A percentile compares a stretch with the other conserved stretches of the same genome.
These are phyloP conservation scores for Drosophila baimaii DNA, from an alignment of 1,140 invertebrate genomes.

Conservation along the genomic window DNA sequence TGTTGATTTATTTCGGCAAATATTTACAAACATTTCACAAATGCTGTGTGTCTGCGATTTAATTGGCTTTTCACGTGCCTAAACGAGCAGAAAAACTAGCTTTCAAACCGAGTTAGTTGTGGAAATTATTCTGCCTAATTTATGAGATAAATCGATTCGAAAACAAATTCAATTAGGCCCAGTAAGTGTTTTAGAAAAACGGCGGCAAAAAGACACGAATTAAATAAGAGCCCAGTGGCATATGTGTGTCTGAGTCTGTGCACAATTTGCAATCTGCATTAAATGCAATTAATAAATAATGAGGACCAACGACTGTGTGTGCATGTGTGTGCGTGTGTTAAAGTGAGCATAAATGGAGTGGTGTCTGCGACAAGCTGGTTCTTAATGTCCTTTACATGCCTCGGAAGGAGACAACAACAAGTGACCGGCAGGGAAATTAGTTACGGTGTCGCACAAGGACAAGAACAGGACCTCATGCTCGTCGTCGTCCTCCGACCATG, in stretches of 20 bases:
- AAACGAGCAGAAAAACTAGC: neutral
- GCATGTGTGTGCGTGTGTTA: slow-evolving; percentile 6
- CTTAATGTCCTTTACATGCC: slow-evolving; percentile 22
- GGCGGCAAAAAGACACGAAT: neutral
- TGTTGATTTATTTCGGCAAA: slow-evolving; percentile 27
- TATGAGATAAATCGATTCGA: slow-evolving; percentile 21
- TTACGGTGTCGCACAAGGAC: slow-evolving; percentile 56
- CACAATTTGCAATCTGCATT: slow-evolving; percentile 43
- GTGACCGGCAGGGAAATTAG: slow-evolving; percentile 57
- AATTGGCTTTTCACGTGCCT: slow-evolving; percentile 22
- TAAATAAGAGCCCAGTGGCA: slow-evolving; percentile 1
- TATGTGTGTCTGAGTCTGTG: slow-evolving; percentile 3
- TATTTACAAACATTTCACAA: slow-evolving; percentile 13
- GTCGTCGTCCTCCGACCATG: slow-evolving; percentile 10
- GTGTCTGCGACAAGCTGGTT: slow-evolving; percentile 32
- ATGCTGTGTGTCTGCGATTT: slow-evolving; percentile 6
- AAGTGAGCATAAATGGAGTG: slow-evolving; percentile 19
- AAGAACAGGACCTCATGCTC: slow-evolving; percentile 7
- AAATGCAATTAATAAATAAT: slow-evolving; percentile 57
- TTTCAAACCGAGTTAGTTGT: slow-evolving; percentile 26
- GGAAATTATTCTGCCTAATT: slow-evolving; percentile 41
- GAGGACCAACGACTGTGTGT: slow-evolving; percentile 1
- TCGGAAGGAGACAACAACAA: slow-evolving; percentile 38
- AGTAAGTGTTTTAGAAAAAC: slow-evolving; percentile 16
- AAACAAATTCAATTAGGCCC: slow-evolving; percentile 29